phyloP scores from a whole-genome alignment of 2,797 vertebrate species.

The Syndactyla subalaris region DNA sequence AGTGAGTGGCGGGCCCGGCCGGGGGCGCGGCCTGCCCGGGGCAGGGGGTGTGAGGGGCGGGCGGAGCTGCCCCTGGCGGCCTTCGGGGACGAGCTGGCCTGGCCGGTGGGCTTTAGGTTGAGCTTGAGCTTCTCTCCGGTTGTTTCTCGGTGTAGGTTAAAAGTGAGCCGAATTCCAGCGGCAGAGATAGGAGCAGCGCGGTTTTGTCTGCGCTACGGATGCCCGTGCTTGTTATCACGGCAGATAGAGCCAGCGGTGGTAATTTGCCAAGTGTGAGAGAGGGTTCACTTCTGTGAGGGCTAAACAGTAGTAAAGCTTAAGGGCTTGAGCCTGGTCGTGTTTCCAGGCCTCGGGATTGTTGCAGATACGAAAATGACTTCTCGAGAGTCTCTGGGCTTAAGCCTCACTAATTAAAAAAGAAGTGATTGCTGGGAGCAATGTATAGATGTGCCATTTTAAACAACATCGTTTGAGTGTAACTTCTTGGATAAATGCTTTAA shows the following conservation, averaged over 20 bases:
- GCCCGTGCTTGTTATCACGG: neutral
- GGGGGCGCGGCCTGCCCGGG: neutral
- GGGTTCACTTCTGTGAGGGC: neutral
- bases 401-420: neutral
- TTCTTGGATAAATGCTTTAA: neutral
- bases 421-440: accelerated
- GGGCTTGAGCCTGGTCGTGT: neutral
- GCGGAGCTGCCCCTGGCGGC: neutral
- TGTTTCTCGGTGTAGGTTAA: neutral
- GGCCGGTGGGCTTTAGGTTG: neutral
- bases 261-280: neutral
- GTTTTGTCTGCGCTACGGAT: neutral
- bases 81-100: neutral
- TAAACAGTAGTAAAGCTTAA: neutral
- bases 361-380: neutral
- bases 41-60: too few species aligned
- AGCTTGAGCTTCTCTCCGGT: neutral
- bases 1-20: conserved; percentile 82
- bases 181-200: neutral
- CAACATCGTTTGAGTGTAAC: neutral
- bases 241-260: neutral
- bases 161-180: neutral
- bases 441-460: neutral
- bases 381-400: neutral
- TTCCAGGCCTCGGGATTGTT: neutral